These are phyloP conservation scores for Montipora efflorescens DNA, from an alignment of 64 coral and sea anemone genomes.

Conservation along the genomic window DNA sequence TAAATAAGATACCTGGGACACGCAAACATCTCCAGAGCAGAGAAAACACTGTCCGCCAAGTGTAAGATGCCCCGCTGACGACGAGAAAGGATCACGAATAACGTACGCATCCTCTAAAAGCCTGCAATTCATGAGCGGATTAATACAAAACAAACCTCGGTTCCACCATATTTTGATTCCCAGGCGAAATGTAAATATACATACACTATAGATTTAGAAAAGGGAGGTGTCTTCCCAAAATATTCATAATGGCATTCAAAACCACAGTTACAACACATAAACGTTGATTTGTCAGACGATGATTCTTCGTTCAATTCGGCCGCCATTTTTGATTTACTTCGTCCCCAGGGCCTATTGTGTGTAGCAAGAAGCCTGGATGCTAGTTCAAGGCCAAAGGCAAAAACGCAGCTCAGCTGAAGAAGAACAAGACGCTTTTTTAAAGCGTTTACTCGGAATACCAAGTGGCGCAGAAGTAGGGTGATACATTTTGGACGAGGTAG, in stretches of 20 bases:
- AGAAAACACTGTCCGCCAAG: constrained; percentile 79
- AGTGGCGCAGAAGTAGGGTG: too few species aligned
- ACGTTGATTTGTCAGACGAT: constrained; percentile 40
- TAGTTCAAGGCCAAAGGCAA: too few species aligned
- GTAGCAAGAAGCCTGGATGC: background rate
- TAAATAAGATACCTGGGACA: constrained; percentile 56
- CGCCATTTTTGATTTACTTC: background rate
- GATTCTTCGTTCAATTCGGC: background rate
- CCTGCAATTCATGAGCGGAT: constrained; percentile 17
- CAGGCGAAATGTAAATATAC: background rate
- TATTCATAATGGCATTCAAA: constrained; percentile 88
- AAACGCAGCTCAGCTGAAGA: too few species aligned
- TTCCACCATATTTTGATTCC: background rate
- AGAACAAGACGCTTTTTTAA: too few species aligned
- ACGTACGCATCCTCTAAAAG: constrained; percentile 90
- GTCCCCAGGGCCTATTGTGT: background rate
- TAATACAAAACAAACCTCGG: background rate
- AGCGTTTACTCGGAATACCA: too few species aligned
- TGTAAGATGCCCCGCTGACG: constrained; percentile 57
- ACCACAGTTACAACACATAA: constrained; percentile 77
- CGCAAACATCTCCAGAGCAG: constrained; percentile 77
- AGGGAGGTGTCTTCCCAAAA: constrained; percentile 93
- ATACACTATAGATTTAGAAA: constrained; percentile 84
- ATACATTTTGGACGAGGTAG: too few species aligned
- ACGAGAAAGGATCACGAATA: constrained; percentile 91